phyloP scores from a whole-genome alignment of 2,113 vertebrate genomes.

The Strigops habroptila region DNA sequence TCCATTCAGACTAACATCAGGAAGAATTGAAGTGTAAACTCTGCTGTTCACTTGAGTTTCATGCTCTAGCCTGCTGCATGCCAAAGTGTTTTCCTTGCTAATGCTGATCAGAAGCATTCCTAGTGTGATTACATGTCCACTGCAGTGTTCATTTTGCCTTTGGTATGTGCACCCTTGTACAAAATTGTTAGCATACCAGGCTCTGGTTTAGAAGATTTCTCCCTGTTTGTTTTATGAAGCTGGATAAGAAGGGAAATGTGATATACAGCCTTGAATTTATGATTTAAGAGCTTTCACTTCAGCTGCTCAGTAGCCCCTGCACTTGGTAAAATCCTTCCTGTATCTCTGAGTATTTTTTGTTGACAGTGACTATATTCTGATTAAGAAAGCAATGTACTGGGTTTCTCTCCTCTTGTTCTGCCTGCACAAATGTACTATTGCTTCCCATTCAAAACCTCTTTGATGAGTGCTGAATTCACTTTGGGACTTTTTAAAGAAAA shows the following conservation, averaged over 20 bases:
- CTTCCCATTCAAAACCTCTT: neutral
- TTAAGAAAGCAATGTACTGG: neutral
- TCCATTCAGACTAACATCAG: neutral
- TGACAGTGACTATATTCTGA: neutral
- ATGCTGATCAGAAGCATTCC: neutral
- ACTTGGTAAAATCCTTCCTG: neutral
- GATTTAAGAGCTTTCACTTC: neutral
- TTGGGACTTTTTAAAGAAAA: neutral
- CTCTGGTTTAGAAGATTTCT: constrained; percentile 4
- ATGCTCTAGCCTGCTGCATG: neutral
- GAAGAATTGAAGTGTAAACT: neutral
- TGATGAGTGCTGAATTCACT: neutral
- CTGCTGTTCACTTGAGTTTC: neutral
- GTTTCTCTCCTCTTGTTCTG: neutral
- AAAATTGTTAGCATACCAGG: neutral
- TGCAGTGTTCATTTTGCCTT: neutral
- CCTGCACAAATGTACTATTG: neutral
- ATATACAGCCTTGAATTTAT: neutral
- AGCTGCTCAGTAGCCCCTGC: neutral
- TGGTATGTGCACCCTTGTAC: neutral
- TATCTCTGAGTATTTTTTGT: neutral
- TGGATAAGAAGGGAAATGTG: neutral
- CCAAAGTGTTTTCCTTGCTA: neutral
- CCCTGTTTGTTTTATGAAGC: neutral
- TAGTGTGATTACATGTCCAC: neutral